Base-by-base conservation (phyloP, 1,140 invertebrate genomes). In the Drosophila tristis region DNA sequence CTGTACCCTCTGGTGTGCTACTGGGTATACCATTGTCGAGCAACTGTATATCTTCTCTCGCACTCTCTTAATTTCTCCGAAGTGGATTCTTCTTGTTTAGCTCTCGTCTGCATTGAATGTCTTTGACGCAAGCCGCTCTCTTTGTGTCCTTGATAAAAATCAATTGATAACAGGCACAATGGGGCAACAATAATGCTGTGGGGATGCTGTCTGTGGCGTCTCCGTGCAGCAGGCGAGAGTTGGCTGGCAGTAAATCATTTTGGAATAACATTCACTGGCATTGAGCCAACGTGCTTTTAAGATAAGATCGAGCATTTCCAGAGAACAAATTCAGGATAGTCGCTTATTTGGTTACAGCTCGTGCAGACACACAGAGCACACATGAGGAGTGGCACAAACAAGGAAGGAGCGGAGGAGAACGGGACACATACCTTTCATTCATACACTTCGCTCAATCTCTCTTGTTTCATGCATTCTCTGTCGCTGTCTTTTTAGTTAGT, bases 91-190 rank as follows among this genome's bases (percentile, higher is more conserved):
- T 44, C 43, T 48, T 53, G 26, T 25, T 20, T 16, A 16, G 16
- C 16, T 16, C n/a, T 26, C 15, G 58, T 70, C 77, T 85, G 81
- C 59, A 72, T 54, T 68, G 73, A 78, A 81, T 81, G 82, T 44
- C 53, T 78, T 57, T 81, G 73, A 77, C 42, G 65, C 56, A 25
- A 15, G 13, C 42, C 25, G 20, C 49, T 25, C 43, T 29, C 47
- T 63, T 58, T 74, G 56, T 74, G 77, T 61, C 63, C 78, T 81
- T 86, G 60, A 43, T 48, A 58, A 65, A 54, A 43, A 74, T 66
- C 81, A 72, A 80, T 86, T 80, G 81, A 86, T 86, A 86, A 70
- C 80, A 80, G 76, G 44, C 47, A 58, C 60, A 80, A 74, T 23
- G 56, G n/a, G 35, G 23, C 15, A 51, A 16, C 11, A 51, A 25